Conservation (phyloP, 2,113 vertebrate genomes). For the Arvicanthis niloticus region DNA sequence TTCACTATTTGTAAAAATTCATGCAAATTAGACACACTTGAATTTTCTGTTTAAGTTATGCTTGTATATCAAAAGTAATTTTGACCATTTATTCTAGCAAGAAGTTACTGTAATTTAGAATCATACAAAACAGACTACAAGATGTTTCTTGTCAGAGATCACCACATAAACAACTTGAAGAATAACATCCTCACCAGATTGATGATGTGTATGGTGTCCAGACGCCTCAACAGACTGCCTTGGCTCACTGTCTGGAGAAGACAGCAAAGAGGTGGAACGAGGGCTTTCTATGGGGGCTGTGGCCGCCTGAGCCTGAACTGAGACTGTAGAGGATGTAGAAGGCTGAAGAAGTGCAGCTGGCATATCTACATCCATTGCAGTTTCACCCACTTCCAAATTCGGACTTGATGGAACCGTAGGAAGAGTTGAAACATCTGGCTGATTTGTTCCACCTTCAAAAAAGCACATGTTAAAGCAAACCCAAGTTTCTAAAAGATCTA, state of each 20-base stretch:
- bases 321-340: conserved; percentile 87
- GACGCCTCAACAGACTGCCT: conserved; percentile 85
- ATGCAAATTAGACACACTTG: conserved; percentile 40
- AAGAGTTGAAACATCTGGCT: conserved; percentile 85
- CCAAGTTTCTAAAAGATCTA: conserved; percentile 52
- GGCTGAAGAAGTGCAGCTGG: conserved; percentile 86
- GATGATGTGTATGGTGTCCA: conserved; percentile 83
- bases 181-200: conserved; percentile 87
- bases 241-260: conserved; percentile 91
- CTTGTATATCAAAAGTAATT: not conserved
- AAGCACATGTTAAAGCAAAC: conserved; percentile 62
- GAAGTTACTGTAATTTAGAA: conserved; percentile 17
- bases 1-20: conserved; percentile 40
- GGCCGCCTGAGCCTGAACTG: conserved; percentile 89
- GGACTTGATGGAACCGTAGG: conserved; percentile 78
- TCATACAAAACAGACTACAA: conserved; percentile 38
- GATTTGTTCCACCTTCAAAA: conserved; percentile 86
- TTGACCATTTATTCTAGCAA: not conserved
- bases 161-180: conserved; percentile 67
- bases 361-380: conserved; percentile 87
- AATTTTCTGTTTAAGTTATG: conserved; percentile 36
- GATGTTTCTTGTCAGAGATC: conserved; percentile 14
- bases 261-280: conserved; percentile 87
- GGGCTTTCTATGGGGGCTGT: conserved; percentile 90
- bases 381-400: conserved; percentile 85